Percentiles rank a stretch among this genome's conserved stretches.
These are phyloP conservation scores for Ianthella basta DNA, from an alignment of 37 sponge, comb jelly and placozoan species.

Conservation along the genomic window DNA sequence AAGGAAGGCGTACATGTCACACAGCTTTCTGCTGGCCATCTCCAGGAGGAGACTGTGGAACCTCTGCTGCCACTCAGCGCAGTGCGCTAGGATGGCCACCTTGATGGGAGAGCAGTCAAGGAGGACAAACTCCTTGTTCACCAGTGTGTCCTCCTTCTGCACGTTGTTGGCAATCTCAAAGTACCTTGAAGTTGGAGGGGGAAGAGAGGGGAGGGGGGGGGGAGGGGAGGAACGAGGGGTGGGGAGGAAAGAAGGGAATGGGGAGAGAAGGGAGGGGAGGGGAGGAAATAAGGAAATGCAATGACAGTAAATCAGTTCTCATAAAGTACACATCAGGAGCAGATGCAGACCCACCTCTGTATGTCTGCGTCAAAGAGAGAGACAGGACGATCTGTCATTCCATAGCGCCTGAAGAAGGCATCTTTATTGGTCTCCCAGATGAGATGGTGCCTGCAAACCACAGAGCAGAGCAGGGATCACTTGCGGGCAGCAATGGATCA, in stretches of 20 bases:
- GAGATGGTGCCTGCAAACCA: conserved; percentile 54
- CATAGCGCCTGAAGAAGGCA: conserved; percentile 91
- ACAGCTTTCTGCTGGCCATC: conserved; percentile 84
- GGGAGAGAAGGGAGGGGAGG: not conserved
- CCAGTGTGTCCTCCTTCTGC: conserved; percentile 92
- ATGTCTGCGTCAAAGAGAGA: conserved; percentile 88
- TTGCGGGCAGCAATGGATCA: not conserved
- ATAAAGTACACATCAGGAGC: no score
- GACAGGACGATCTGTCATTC: conserved; percentile 80
- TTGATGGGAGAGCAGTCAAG: conserved; percentile 98
- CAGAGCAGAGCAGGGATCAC: not conserved
- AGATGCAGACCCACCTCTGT: conserved; percentile 39
- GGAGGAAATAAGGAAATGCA: no score
- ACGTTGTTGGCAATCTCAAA: conserved; percentile 88
- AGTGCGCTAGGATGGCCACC: conserved; percentile 84
- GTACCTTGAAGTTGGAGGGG: conserved; percentile 47
- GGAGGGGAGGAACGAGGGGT: no score
- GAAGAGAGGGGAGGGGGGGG: no score
- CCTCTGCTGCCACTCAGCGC: conserved; percentile 91
- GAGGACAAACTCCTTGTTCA: conserved; percentile 91
- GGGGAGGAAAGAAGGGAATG: not conserved
- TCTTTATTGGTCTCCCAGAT: conserved; percentile 87
- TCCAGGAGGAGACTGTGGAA: conserved; percentile 89
- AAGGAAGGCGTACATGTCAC: conserved; percentile 64
- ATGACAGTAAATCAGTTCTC: no score